Conservation (phyloP, 1,140 invertebrate genomes). For the Orchestia grillus region DNA sequence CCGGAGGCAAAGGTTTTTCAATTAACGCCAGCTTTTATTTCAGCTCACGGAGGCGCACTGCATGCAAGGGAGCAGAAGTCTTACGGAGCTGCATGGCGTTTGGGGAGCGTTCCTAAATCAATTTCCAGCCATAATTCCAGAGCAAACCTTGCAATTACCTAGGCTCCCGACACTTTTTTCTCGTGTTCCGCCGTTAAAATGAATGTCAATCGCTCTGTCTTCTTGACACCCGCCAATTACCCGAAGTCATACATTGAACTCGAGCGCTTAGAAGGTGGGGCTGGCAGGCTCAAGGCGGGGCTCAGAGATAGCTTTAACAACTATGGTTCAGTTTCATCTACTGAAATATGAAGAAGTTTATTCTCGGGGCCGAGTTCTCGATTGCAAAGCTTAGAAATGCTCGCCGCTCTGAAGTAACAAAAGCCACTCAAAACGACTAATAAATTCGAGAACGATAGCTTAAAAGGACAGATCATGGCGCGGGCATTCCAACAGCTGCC, state of each 20-base stretch:
- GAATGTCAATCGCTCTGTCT: slow-evolving; percentile 55
- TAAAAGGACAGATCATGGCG: neutral
- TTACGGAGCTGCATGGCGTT: slow-evolving; percentile 9
- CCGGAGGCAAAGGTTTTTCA: slow-evolving; percentile 21
- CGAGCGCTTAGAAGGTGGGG: neutral
- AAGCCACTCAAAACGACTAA: neutral
- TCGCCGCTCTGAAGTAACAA: neutral
- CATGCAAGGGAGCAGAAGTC: neutral
- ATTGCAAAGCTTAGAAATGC: neutral
- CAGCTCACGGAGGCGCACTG: neutral
- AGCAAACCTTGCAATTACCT: slow-evolving; percentile 27
- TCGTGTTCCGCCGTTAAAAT: neutral
- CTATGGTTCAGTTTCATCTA: no score
- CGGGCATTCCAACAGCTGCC: neutral
- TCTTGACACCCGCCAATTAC: slow-evolving; percentile 39
- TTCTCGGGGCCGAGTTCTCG: neutral
- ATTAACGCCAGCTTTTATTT: slow-evolving; percentile 20
- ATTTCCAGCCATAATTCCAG: slow-evolving; percentile 30
- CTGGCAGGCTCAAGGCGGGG: neutral
- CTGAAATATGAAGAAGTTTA: neutral
- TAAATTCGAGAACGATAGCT: neutral
- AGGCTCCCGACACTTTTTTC: slow-evolving; percentile 16
- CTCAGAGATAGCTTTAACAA: neutral
- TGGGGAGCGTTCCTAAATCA: slow-evolving; percentile 14
- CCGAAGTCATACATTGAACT: slow-evolving; percentile 35